Base-by-base conservation (phyloP, 53 echinoderm and acorn worm species). In the Henricia sp. region DNA sequence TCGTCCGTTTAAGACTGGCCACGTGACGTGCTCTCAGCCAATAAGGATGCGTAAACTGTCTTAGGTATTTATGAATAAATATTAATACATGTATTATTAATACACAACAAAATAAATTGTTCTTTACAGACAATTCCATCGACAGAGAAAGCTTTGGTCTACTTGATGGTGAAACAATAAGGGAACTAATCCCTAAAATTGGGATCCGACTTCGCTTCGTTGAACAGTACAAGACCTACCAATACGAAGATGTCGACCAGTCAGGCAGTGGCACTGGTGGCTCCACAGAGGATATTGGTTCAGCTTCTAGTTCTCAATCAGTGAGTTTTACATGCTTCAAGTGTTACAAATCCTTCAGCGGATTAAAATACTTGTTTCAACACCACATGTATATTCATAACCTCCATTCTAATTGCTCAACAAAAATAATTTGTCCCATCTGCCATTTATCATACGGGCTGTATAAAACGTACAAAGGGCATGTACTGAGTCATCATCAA, bases 261-360 rank as follows among this genome's bases (percentile, higher is more conserved):
- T n/a, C n/a, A n/a, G n/a, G n/a, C n/a, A n/a, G n/a, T n/a, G n/a
- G n/a, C n/a, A n/a, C n/a, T n/a, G n/a, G n/a, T n/a, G n/a, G n/a
- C n/a, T n/a, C n/a, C n/a, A n/a, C n/a, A n/a, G n/a, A n/a, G n/a
- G n/a, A n/a, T n/a, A n/a, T n/a, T n/a, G n/a, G n/a, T n/a, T n/a
- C n/a, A n/a, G n/a, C n/a, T n/a, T n/a, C n/a, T n/a, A n/a, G n/a
- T n/a, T n/a, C n/a, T n/a, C n/a, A n/a, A n/a, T n/a, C n/a, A n/a
- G n/a, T n/a, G n/a, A n/a, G 50, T 65, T 66, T 82, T 29, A 65
- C 82, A 42, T 82, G 82, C 65, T 82, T 82, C 82, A 82, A 82
- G 63, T 82, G 82, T 82, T 66, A 65, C 1, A 60, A 82, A 66
- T 43, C 28, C 46, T 26, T 42, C 23, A 33, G 27, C 42, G 65